A percentile compares a stretch with the other conserved stretches of the same genome.
Evolutionary conservation across 2,113 vertebrate genomes (phyloP).

Genomic region (Riparia riparia): DNA sequence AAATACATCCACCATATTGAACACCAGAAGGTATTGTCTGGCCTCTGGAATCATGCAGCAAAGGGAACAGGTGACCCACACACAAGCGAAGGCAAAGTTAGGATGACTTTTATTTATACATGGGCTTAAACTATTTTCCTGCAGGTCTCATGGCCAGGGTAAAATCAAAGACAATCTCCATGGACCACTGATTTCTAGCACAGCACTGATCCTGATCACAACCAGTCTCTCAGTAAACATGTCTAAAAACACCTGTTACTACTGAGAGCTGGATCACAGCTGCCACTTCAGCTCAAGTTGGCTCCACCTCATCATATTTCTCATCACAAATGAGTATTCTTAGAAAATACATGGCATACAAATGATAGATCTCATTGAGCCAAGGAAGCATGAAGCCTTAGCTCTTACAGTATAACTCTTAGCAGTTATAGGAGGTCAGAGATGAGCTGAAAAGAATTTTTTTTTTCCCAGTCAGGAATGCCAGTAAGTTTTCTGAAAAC

Average conservation of each 20-base stretch:
- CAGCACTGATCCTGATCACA: background rate
- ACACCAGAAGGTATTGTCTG: background rate
- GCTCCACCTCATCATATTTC: background rate
- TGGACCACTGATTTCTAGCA: background rate
- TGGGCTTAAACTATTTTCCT: background rate
- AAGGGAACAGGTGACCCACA: background rate
- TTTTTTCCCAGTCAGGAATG: background rate
- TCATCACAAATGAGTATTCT: background rate
- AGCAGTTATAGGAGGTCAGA: background rate
- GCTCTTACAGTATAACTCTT: background rate
- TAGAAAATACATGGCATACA: background rate
- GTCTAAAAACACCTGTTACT: background rate
- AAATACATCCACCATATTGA: background rate
- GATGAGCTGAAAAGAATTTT: background rate
- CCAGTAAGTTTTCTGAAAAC: background rate
- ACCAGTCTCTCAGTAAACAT: background rate
- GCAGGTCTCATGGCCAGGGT: background rate
- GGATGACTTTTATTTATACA: background rate
- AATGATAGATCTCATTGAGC: background rate
- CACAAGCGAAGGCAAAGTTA: background rate
- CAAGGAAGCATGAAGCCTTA: background rate
- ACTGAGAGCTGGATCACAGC: background rate
- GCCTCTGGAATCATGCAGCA: background rate
- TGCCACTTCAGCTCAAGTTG: background rate
- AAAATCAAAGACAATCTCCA: background rate